Evolutionary conservation across 1,140 invertebrate species (phyloP).

Genomic region (Rhagoletis pomonella): DNA sequence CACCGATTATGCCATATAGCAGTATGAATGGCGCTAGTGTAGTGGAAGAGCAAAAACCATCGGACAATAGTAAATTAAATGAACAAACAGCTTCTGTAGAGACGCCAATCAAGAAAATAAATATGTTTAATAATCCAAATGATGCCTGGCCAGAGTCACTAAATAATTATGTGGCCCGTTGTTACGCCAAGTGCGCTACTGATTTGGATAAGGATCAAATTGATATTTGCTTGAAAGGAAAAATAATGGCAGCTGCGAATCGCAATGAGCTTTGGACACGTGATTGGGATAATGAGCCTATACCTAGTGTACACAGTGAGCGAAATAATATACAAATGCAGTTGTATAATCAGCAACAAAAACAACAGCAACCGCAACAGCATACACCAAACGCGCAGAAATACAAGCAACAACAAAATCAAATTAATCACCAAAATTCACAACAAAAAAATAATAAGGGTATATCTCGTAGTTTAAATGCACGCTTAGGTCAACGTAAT

Average conservation of each 20-base stretch:
- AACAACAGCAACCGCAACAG: slow-evolving; percentile 62
- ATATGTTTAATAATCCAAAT: slow-evolving; percentile 74
- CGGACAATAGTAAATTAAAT: slow-evolving; percentile 49
- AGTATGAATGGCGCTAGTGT: not conserved
- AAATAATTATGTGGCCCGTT: slow-evolving; percentile 91
- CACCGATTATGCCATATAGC: slow-evolving; percentile 58
- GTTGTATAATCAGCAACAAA: slow-evolving; percentile 59
- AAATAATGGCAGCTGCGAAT: slow-evolving; percentile 91
- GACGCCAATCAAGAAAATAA: slow-evolving; percentile 63
- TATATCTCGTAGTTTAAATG: slow-evolving; percentile 58
- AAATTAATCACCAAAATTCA: slow-evolving; percentile 53
- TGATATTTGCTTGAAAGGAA: slow-evolving; percentile 93
- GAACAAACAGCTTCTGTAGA: slow-evolving; percentile 49
- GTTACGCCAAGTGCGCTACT: slow-evolving; percentile 92
- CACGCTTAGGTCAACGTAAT: slow-evolving; percentile 61
- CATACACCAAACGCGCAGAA: slow-evolving; percentile 46
- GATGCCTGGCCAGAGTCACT: slow-evolving; percentile 84
- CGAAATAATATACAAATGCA: slow-evolving; percentile 78
- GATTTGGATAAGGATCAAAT: slow-evolving; percentile 94
- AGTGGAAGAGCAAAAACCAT: slow-evolving; percentile 27
- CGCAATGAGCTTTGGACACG: slow-evolving; percentile 89
- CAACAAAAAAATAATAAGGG: slow-evolving; percentile 53
- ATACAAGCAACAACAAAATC: slow-evolving; percentile 52
- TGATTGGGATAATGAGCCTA: slow-evolving; percentile 93
- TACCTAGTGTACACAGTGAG: slow-evolving; percentile 89